Conservation (phyloP, 2,113 vertebrate species). For the Pterocles burchelli region DNA sequence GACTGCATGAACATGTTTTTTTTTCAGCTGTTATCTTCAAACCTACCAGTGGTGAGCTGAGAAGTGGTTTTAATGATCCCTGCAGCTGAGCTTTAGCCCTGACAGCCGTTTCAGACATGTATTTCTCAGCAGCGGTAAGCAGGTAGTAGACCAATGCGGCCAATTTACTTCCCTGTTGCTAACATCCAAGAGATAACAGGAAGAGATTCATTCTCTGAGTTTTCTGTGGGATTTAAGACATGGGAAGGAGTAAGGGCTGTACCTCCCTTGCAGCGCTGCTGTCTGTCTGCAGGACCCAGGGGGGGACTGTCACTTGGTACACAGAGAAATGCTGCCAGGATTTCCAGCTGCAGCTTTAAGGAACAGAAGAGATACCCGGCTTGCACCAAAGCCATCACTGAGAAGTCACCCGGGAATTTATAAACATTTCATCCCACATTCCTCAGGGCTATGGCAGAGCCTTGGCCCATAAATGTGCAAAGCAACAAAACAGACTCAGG, state of each 20-base stretch:
- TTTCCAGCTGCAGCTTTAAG: neutral
- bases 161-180: neutral
- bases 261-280: neutral
- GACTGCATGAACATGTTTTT: neutral
- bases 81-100: neutral
- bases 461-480: neutral
- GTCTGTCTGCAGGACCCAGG: neutral
- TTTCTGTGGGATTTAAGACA: neutral
- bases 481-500: neutral
- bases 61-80: conserved; percentile 40
- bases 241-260: neutral
- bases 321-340: neutral
- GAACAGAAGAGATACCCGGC: neutral
- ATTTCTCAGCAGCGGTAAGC: neutral
- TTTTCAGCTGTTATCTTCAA: neutral
- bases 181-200: neutral
- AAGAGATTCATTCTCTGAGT: neutral
- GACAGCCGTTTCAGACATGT: neutral
- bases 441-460: neutral
- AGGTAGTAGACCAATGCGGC: neutral
- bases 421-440: neutral
- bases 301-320: neutral
- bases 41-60: neutral
- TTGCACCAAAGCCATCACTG: neutral
- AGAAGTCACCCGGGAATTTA: neutral